These are phyloP conservation scores for cat (Felis catus) DNA, from an alignment of 2,113 vertebrate species.

Conservation along the genomic window DNA sequence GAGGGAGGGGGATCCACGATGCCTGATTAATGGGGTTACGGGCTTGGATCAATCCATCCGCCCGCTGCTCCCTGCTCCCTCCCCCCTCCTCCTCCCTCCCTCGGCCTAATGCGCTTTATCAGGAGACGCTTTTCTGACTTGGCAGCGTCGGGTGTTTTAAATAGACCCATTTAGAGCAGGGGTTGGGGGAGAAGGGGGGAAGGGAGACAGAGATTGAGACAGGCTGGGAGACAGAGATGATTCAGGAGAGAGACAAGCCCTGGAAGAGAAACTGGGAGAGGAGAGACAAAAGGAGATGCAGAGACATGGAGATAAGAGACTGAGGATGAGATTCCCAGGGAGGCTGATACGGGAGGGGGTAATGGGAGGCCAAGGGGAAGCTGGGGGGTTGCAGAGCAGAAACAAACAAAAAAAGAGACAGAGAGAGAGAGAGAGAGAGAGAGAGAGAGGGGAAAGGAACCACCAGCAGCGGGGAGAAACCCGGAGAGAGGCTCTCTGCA, in stretches of 20 bases:
- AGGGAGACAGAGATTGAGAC: conserved; percentile 77
- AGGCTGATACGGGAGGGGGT: not conserved
- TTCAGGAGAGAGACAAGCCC: conserved; percentile 57
- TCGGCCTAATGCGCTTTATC: conserved; percentile 82
- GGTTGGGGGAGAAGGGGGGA: conserved; percentile 72
- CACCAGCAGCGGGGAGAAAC: not conserved
- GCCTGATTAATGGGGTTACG: conserved; percentile 82
- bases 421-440: not conserved
- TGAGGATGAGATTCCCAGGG: not conserved
- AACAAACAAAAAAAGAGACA: not conserved
- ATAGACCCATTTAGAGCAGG: conserved; percentile 83
- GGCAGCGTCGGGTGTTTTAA: conserved; percentile 82
- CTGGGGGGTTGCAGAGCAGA: not conserved
- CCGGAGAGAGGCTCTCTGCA: conserved; percentile 60
- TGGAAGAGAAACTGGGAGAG: conserved; percentile 55
- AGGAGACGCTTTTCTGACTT: conserved; percentile 84
- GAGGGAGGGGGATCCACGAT: conserved; percentile 74
- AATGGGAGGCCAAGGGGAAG: conserved; percentile 49
- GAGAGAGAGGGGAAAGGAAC: conserved; percentile 19
- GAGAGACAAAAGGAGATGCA: conserved; percentile 26
- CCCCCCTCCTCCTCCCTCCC: conserved; percentile 66
- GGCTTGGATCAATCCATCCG: conserved; percentile 79
- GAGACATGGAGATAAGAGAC: conserved; percentile 6
- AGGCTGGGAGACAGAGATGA: conserved; percentile 76
- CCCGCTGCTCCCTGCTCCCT: conserved; percentile 62